These are phyloP conservation scores for Prochilodus magdalenae DNA, from an alignment of 2,113 vertebrate genomes.

Conservation along the genomic window DNA sequence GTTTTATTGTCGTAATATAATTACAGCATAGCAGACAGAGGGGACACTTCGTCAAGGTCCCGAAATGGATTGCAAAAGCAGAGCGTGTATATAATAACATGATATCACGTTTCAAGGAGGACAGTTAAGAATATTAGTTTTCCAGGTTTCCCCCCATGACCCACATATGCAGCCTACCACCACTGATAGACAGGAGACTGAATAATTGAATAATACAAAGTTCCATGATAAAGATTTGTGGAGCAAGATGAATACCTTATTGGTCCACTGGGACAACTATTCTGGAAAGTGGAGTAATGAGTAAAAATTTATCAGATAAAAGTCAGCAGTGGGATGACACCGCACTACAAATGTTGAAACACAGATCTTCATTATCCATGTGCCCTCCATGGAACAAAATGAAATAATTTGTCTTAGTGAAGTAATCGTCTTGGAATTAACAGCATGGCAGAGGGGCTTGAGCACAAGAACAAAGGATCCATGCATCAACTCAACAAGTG, in stretches of 20 bases:
- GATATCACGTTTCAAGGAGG: conserved; percentile 48
- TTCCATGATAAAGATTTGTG: conserved; percentile 25
- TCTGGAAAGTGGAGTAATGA: not conserved
- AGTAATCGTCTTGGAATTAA: not conserved
- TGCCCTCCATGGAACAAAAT: not conserved
- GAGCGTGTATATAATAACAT: conserved; percentile 44
- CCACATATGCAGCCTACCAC: conserved; percentile 16
- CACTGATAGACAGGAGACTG: conserved; percentile 17
- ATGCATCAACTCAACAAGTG: not conserved
- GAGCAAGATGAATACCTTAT: not conserved
- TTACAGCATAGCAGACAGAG: conserved; percentile 34
- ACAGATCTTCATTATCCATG: not conserved
- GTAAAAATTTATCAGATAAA: conserved; percentile 2
- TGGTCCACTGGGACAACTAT: conserved; percentile 7
- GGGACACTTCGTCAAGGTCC: conserved; percentile 47
- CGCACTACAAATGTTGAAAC: not conserved
- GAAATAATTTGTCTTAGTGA: not conserved
- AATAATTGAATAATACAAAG: conserved; percentile 25
- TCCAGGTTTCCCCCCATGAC: conserved; percentile 31
- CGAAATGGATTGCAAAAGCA: conserved; percentile 52
- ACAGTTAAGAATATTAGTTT: conserved; percentile 50
- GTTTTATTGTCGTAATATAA: conserved; percentile 56
- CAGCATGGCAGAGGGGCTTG: not conserved
- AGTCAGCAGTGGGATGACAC: not conserved
- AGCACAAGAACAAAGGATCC: not conserved